These are phyloP conservation scores for Sorex maritimensis DNA, from an alignment of 2,797 vertebrate species.

Conservation along the genomic window DNA sequence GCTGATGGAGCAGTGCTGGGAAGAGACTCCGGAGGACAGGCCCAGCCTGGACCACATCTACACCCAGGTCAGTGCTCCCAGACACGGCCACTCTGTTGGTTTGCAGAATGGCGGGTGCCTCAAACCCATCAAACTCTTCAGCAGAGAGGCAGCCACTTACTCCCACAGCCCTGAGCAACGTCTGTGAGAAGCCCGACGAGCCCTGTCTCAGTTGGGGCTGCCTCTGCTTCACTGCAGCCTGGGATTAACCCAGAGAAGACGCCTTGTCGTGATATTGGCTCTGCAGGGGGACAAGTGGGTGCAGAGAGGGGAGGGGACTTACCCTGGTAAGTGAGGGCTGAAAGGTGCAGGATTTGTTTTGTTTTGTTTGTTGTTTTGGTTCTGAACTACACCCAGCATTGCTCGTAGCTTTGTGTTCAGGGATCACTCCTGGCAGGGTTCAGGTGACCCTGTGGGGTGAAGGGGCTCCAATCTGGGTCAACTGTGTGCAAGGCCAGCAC, in stretches of 20 bases:
- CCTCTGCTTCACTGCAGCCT: not conserved
- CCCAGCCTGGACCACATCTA: constrained; percentile 94
- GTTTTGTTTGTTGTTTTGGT: too few species aligned
- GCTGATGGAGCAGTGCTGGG: constrained; percentile 96
- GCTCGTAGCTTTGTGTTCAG: too few species aligned
- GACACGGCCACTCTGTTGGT: not conserved
- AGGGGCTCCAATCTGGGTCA: not conserved
- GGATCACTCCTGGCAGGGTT: too few species aligned
- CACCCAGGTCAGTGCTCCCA: constrained; percentile 90
- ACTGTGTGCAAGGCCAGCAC: not conserved
- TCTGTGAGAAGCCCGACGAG: too few species aligned
- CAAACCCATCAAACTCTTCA: not conserved
- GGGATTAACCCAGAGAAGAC: not conserved
- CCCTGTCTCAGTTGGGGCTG: too few species aligned
- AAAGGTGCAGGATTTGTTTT: not conserved
- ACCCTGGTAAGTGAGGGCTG: not conserved
- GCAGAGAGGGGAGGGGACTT: not conserved
- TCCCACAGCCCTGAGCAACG: too few species aligned
- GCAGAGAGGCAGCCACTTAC: not conserved
- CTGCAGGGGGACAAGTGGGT: not conserved
- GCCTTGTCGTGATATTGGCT: not conserved
- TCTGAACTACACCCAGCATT: too few species aligned
- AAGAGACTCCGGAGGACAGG: constrained; percentile 93
- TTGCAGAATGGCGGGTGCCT: not conserved
- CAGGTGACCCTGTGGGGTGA: too few species aligned